A percentile compares a stretch with the other conserved stretches of the same genome.
Conservation (phyloP, 2,888 invertebrate genomes). For the Eueremaeus valkanovi region DNA sequence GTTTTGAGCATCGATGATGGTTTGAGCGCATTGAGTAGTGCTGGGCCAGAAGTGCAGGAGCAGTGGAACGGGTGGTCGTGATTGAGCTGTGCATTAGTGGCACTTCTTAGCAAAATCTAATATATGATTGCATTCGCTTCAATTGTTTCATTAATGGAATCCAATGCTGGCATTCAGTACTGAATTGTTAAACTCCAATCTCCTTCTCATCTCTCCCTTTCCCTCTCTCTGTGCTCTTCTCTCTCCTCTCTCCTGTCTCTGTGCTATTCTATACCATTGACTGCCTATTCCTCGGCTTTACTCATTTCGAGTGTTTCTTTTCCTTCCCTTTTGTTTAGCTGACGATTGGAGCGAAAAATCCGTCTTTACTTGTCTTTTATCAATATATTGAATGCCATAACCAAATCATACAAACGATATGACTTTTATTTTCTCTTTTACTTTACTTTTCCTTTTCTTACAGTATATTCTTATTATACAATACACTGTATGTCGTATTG, state of each 20-base stretch:
- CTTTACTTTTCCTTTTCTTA: too few relatives aligned
- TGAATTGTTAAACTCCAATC: neutral
- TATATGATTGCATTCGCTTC: conserved; percentile 10
- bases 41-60: neutral
- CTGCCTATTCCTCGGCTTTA: conserved; percentile 3
- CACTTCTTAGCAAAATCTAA: conserved; percentile 10
- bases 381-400: neutral
- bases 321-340: conserved; percentile 13
- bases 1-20: too few relatives aligned
- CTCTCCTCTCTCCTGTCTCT: neutral
- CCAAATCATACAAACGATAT: conserved; percentile 7
- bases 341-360: conserved; percentile 13
- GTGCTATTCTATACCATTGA: neutral
- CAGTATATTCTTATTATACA: too few relatives aligned
- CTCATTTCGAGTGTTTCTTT: conserved; percentile 6
- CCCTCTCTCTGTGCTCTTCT: neutral
- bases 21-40: too few relatives aligned
- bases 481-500: too few relatives aligned
- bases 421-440: conserved; percentile 10
- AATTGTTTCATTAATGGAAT: conserved; percentile 16
- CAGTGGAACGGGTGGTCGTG: neutral
- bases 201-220: neutral
- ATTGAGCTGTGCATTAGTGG: conserved; percentile 13
- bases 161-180: neutral
- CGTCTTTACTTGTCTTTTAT: conserved; percentile 16